Base-by-base conservation (phyloP, 2,797 vertebrate species). In the Catamblyrhynchus diadema region DNA sequence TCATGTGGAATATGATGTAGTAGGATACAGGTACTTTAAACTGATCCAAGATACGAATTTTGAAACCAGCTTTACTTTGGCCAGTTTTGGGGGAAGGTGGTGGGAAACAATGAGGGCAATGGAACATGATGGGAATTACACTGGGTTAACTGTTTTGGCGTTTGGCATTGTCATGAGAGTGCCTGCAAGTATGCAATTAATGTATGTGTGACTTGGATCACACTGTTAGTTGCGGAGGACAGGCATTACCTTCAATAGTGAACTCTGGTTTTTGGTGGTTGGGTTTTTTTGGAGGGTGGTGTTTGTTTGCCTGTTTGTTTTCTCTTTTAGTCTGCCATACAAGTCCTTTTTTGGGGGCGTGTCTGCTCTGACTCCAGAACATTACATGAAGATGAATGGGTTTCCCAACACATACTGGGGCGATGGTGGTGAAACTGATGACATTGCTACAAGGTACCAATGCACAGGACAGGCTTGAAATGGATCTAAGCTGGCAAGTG, bases 311-410 rank as follows among this genome's bases (percentile, higher is more conserved):
- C 44, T 56, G 32, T 56, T 54, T 78, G 56, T 20, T 50, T 81
- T 77, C 13, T 92, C 57, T 83, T 91, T 15, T 47, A 98, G 98
- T 44, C 66, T 98, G 73, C 97, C 98, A 3, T 97, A 98, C 32
- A 94, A 95, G 81, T 88, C 91, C 22, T 98, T 97, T 86, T 98
- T 98, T 82, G 98, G 97, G 24, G 98, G 97, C 2, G 98, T 98
- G n/a, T 97, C 95, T 84, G 98, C 97, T 61, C 84, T 98, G 84
- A 98, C 97, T 71, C 98, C 98, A 51, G 97, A 97, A 44, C 97
- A 98, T 39, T 98, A 98, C 88, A 97, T 98, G 97, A 98, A 96
- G 96, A 98, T 98, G 44, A 98, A 98, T 66, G 98, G 98, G 24
- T 98, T 98, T 94, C 97, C 98, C 82, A 98, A 98, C 75, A 97